phyloP scores from a whole-genome alignment of 2,888 invertebrate genomes.

The Fabriciana adippe region DNA sequence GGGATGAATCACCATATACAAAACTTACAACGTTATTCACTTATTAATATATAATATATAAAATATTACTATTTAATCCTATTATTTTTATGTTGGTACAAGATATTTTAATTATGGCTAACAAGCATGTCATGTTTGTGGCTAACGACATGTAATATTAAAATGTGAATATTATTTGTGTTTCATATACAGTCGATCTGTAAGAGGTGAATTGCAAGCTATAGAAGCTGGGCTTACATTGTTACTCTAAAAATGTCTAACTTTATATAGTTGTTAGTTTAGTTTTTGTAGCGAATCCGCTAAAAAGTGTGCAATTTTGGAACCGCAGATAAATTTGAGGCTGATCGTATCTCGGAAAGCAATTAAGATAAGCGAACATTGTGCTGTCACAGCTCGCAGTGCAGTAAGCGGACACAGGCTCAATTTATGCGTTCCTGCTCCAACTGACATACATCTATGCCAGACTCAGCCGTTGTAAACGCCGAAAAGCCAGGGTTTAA shows the following conservation, averaged over 20 bases:
- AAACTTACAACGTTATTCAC: neutral
- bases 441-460: conserved; percentile 35
- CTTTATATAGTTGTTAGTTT: neutral
- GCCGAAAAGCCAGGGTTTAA: conserved; percentile 33
- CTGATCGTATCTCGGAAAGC: conserved; percentile 68
- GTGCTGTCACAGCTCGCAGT: conserved; percentile 68
- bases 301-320: conserved; percentile 39
- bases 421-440: conserved; percentile 40
- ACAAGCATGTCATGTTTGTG: neutral
- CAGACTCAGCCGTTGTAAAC: conserved; percentile 34
- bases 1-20: conserved; percentile 46
- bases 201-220: neutral
- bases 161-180: too few species aligned
- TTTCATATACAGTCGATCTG: too few species aligned
- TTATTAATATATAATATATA: neutral
- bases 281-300: conserved; percentile 24
- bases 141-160: too few species aligned
- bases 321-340: conserved; percentile 68
- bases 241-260: neutral
- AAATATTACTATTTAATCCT: neutral
- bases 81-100: neutral
- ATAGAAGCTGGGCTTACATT: neutral
- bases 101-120: neutral
- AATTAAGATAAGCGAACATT: conserved; percentile 77
- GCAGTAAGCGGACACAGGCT: conserved; percentile 58